Evolutionary conservation across 2,888 invertebrate genomes (phyloP).

Genomic region (Prosopocoilus inquinatus): DNA sequence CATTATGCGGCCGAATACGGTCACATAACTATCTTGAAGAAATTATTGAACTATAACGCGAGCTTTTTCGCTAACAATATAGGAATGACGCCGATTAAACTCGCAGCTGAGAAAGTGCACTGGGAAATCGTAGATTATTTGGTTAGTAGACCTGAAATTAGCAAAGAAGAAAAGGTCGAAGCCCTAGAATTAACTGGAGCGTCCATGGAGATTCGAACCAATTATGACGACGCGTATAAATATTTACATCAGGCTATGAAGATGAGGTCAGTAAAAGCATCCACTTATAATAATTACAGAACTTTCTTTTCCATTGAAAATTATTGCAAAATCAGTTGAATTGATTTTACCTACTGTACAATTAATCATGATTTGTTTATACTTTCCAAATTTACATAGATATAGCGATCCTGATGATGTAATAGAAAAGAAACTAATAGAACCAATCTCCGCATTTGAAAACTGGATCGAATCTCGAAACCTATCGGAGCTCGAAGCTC

Average conservation of each 20-base stretch:
- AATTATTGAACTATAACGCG: conserved; percentile 73
- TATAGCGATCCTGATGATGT: conserved; percentile 60
- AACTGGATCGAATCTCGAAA: conserved; percentile 82
- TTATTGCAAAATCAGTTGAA: no score
- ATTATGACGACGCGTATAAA: conserved; percentile 74
- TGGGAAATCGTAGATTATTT: conserved; percentile 76
- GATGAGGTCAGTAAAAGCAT: conserved; percentile 57
- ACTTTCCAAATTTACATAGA: conserved; percentile 41
- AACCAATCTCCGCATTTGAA: conserved; percentile 81
- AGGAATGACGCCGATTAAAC: conserved; percentile 81
- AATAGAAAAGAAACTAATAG: conserved; percentile 62
- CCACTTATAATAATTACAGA: no score
- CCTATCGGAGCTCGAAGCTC: conserved; percentile 62
- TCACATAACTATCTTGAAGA: conserved; percentile 73
- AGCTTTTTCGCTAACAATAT: conserved; percentile 70
- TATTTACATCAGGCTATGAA: conserved; percentile 79
- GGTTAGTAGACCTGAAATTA: conserved; percentile 62
- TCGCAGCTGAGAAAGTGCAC: conserved; percentile 83
- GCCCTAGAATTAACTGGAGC: conserved; percentile 87
- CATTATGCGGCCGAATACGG: conserved; percentile 91
- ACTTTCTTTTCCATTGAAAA: no score
- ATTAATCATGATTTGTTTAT: no score
- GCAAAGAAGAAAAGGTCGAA: conserved; percentile 71
- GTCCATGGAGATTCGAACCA: conserved; percentile 71
- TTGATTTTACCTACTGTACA: no score